Evolutionary conservation across 2,888 invertebrate species (phyloP), one percentile per base, ranked within the genome.

Genomic region (Drosophila niveifrons): DNA sequence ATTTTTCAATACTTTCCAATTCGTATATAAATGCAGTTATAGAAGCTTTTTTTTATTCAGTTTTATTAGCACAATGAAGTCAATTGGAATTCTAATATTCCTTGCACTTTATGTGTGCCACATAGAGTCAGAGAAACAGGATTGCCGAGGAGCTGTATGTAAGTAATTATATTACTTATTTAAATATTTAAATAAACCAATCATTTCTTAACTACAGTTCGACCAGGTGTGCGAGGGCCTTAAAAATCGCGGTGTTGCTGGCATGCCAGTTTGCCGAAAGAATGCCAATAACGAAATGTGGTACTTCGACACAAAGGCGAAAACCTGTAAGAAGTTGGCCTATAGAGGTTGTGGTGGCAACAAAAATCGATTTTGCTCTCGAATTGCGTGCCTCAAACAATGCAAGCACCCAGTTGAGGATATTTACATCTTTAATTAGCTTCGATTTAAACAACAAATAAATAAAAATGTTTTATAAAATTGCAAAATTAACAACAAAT

Each of bases 321-420:
- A 47, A 11, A 8, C 13, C 6, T 76, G 76, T 39, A 46, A 23
- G 7, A 44, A 36, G 52, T 28, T 79, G 2, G 29, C 31, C 0
- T 77, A 70, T 9, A 48, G 36, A 3, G 80, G 76, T 1, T 79
- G 66, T 11, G 75, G 53, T 8, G 71, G 71, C 44, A 75, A 75
- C 18, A 36, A 43, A 10, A 79, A 77, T 62, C 75, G 71, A 1
- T 64, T 70, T 43, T 70, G 80, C 48, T 58, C 11, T 10, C 13
- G 36, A 7, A 7, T 6, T 0, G 17, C 31, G n/a, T 76, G 75
- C n/a, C 7, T 36, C 2, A 29, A 28, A 11, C 6, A 4, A 1
- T 62, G 62, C 53, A 62, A 11, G 3, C 28, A n/a, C 13, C 1
- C 39, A 41, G 15, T 13, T 13, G 39, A n/a, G n/a, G n/a, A n/a